A percentile compares a stretch with the other conserved stretches of the same genome.
Conservation (phyloP, 1,140 invertebrate species). For the Steinernema feltiae region DNA sequence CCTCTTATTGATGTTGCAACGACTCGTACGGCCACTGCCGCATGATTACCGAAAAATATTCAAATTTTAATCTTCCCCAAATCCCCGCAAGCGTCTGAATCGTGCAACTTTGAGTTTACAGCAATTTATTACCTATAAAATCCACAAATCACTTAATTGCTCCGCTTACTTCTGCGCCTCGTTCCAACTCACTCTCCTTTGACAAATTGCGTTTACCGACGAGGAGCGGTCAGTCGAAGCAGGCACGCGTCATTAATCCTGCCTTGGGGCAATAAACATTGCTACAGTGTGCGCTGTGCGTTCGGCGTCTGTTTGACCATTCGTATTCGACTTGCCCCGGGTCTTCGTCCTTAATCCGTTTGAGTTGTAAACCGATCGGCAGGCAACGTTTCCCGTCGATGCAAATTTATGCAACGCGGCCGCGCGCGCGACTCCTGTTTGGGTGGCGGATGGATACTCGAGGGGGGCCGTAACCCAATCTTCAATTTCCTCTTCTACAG, state of each 20-base stretch:
- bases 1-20: too few species aligned
- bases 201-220: background rate
- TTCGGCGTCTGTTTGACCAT: background rate
- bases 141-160: background rate
- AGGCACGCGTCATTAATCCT: background rate
- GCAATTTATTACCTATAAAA: background rate
- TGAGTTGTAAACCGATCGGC: background rate
- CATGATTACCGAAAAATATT: too few species aligned
- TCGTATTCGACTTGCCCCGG: background rate
- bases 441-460: background rate
- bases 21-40: too few species aligned
- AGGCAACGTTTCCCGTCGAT: background rate
- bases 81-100: too few species aligned
- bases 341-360: constrained; percentile 5
- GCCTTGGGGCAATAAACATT: background rate
- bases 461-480: constrained; percentile 1
- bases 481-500: background rate
- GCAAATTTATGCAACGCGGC: constrained; percentile 7
- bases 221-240: background rate
- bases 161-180: background rate
- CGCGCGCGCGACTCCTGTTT: background rate
- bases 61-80: too few species aligned
- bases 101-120: too few species aligned
- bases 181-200: background rate
- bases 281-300: background rate